Percentiles rank a stretch among this genome's conserved stretches.
These are phyloP conservation scores for Drosophila limbata DNA, from an alignment of 2,888 invertebrate genomes.

Conservation along the genomic window DNA sequence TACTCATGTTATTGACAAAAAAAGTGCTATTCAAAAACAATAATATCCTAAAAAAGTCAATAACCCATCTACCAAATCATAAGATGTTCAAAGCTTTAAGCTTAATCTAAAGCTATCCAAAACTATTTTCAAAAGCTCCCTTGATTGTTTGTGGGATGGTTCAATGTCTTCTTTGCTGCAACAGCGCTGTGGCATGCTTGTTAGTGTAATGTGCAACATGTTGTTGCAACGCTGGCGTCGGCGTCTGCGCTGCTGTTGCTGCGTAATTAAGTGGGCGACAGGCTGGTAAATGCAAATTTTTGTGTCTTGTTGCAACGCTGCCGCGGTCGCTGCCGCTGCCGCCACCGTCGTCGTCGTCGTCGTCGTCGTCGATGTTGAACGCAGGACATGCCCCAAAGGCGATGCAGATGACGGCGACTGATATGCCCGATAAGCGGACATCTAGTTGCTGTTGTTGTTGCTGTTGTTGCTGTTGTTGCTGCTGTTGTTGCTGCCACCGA, in stretches of 20 bases:
- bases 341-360: constrained; percentile 10
- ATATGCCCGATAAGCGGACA: constrained; percentile 65
- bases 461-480: constrained; percentile 15
- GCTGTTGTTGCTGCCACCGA: constrained; percentile 57
- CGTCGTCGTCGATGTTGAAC: constrained; percentile 33
- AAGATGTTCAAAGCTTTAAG: background rate
- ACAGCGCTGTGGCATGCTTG: constrained; percentile 56
- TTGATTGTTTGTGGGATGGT: constrained; percentile 40
- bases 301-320: constrained; percentile 65
- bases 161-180: constrained; percentile 26
- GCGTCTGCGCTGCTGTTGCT: constrained; percentile 42
- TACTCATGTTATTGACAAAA: no score
- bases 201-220: constrained; percentile 76
- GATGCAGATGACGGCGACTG: constrained; percentile 61
- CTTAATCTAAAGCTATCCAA: background rate
- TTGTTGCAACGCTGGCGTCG: constrained; percentile 54
- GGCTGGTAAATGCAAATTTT: constrained; percentile 78
- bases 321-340: constrained; percentile 8
- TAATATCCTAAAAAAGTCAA: no score
- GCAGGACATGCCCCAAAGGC: constrained; percentile 66
- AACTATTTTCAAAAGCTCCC: background rate
- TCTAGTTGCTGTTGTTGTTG: constrained; percentile 24
- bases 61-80: background rate
- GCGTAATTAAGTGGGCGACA: constrained; percentile 79
- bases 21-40: no score